A percentile compares a stretch with the other conserved stretches of the same genome.
phyloP scores from a whole-genome alignment of 1,140 invertebrate genomes.

The Pteromalus puparum region DNA sequence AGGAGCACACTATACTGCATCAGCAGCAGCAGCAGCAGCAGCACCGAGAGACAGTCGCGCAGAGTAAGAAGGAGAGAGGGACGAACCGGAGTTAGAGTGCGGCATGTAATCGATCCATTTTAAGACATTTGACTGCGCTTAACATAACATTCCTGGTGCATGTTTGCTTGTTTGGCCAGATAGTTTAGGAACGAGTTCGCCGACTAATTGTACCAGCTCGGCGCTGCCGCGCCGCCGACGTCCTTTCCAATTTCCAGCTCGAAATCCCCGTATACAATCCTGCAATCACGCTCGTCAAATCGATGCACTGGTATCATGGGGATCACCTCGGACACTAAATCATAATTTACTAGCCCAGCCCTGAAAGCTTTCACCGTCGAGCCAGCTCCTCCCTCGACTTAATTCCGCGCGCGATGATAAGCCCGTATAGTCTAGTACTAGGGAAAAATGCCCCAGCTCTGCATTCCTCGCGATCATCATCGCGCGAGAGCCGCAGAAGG shows the following conservation, averaged over 20 bases:
- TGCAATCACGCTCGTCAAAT: neutral
- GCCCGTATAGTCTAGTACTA: neutral
- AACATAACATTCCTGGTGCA: slow-evolving; percentile 8
- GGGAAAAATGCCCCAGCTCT: neutral
- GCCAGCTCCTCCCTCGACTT: neutral
- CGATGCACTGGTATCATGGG: too few species aligned
- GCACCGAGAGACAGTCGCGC: neutral
- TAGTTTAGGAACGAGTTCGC: neutral
- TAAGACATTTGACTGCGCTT: slow-evolving; percentile 25
- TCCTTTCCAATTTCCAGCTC: neutral
- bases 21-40: neutral
- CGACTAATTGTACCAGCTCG: neutral
- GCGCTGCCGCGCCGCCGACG: neutral
- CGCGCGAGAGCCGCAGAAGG: neutral
- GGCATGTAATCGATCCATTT: slow-evolving; percentile 29
- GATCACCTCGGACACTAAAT: neutral
- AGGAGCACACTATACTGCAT: neutral
- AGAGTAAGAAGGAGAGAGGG: too few species aligned
- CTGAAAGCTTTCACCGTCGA: neutral
- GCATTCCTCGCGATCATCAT: neutral
- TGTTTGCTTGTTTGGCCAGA: slow-evolving; percentile 17
- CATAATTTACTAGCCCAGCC: neutral
- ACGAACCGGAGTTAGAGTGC: neutral
- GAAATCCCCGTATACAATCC: neutral
- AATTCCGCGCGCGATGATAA: neutral